A percentile compares a stretch with the other conserved stretches of the same genome.
Evolutionary conservation across 2,888 invertebrate genomes (phyloP).

Genomic region (Hypercompe scribonia): DNA sequence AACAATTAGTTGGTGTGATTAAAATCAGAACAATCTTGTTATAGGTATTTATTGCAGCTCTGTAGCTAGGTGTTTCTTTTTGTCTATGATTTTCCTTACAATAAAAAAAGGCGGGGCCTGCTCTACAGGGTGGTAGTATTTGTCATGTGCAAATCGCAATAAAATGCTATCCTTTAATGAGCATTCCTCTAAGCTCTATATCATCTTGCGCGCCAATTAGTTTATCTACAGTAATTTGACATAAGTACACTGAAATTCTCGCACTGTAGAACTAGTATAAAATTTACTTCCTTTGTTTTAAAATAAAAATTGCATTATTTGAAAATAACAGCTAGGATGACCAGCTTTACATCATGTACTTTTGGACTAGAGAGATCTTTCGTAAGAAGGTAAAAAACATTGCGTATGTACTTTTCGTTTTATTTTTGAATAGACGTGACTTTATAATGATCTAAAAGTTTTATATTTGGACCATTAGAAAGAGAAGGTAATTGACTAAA

Average conservation of each 20-base stretch:
- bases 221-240: background rate
- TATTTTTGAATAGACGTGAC: conserved; percentile 5
- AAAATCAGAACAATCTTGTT: background rate
- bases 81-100: background rate
- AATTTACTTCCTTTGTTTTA: background rate
- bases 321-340: background rate
- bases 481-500: conserved; percentile 45
- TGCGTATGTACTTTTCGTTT: background rate
- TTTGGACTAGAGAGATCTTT: background rate
- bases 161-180: background rate
- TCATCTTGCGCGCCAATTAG: background rate
- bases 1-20: background rate
- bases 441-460: conserved; percentile 40
- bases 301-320: background rate
- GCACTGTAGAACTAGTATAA: background rate
- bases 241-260: background rate
- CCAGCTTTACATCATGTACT: background rate
- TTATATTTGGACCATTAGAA: conserved; percentile 6
- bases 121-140: no score
- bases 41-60: background rate
- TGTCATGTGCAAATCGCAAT: background rate
- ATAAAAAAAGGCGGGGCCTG: background rate
- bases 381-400: background rate
- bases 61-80: background rate
- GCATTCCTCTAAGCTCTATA: background rate